Evolutionary conservation across 2,797 vertebrate species (phyloP).

Genomic region (Sarcophilus harrisii): DNA sequence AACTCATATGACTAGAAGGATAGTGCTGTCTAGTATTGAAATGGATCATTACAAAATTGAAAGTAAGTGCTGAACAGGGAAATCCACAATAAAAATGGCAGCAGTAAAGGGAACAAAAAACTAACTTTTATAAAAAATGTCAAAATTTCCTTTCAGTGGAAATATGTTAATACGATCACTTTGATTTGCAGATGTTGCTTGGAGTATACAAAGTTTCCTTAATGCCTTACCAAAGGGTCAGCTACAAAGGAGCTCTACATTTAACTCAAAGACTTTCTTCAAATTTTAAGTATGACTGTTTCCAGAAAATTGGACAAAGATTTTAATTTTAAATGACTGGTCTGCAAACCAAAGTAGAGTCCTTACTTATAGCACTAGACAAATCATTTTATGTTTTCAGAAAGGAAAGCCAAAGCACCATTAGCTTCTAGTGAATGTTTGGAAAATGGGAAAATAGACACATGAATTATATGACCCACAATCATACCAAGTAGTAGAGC

Average conservation of each 20-base stretch:
- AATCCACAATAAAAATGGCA: slow-evolving; percentile 70
- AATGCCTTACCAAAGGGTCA: slow-evolving; percentile 44
- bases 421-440: background rate
- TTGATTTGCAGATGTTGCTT: slow-evolving; percentile 64
- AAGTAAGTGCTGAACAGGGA: slow-evolving; percentile 69
- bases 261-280: slow-evolving; percentile 11
- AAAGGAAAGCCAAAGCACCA: background rate
- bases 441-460: background rate
- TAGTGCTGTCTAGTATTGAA: slow-evolving; percentile 68
- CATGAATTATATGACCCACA: background rate
- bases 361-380: background rate
- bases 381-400: background rate
- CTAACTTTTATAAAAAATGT: slow-evolving; percentile 69
- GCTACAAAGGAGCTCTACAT: slow-evolving; percentile 54
- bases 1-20: slow-evolving; percentile 61
- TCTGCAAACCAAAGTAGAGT: background rate
- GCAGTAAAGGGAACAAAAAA: slow-evolving; percentile 51
- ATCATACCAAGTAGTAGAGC: background rate
- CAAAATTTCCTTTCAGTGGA: slow-evolving; percentile 66
- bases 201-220: slow-evolving; percentile 58
- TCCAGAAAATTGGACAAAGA: background rate
- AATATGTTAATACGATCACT: slow-evolving; percentile 64
- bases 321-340: background rate
- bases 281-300: slow-evolving; percentile 24
- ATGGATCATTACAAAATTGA: slow-evolving; percentile 73